phyloP scores from a whole-genome alignment of 1,140 invertebrate genomes.

The Aphelenchoides fujianensis region DNA sequence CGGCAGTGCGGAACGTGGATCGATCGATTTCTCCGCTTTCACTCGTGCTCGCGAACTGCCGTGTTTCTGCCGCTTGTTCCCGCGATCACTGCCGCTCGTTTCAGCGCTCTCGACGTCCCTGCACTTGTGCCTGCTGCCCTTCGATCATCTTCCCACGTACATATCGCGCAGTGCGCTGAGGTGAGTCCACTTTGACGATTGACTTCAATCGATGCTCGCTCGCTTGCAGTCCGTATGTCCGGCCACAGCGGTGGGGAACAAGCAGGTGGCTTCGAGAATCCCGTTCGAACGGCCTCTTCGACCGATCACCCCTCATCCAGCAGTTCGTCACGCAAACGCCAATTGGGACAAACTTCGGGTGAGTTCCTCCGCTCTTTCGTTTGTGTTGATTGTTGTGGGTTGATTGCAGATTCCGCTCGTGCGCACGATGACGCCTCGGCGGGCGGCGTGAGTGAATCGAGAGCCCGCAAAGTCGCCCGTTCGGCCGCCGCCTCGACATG shows the following conservation, averaged over 20 bases:
- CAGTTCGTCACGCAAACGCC: conserved; percentile 10
- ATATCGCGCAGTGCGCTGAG: conserved; percentile 13
- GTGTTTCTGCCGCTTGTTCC: neutral
- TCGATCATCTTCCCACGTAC: conserved; percentile 3
- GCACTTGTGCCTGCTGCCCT: neutral
- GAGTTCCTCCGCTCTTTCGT: no score
- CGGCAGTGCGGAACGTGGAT: no score
- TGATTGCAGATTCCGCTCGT: neutral
- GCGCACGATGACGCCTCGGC: neutral
- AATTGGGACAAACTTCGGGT: conserved; percentile 11
- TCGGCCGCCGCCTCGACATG: conserved; percentile 2
- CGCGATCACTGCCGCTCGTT: neutral
- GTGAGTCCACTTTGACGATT: no score
- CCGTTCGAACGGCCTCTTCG: neutral
- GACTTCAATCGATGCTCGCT: neutral
- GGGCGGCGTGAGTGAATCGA: conserved; percentile 6
- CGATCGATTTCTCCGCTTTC: neutral
- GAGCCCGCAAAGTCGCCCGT: conserved; percentile 9
- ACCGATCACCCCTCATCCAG: neutral
- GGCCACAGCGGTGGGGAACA: conserved; percentile 12
- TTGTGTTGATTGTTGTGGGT: no score
- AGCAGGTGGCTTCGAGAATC: neutral
- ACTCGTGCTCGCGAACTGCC: neutral
- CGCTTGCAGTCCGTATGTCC: conserved; percentile 21
- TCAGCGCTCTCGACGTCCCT: neutral